phyloP scores from a whole-genome alignment of 2,888 invertebrate species.

The Netelia melanura region DNA sequence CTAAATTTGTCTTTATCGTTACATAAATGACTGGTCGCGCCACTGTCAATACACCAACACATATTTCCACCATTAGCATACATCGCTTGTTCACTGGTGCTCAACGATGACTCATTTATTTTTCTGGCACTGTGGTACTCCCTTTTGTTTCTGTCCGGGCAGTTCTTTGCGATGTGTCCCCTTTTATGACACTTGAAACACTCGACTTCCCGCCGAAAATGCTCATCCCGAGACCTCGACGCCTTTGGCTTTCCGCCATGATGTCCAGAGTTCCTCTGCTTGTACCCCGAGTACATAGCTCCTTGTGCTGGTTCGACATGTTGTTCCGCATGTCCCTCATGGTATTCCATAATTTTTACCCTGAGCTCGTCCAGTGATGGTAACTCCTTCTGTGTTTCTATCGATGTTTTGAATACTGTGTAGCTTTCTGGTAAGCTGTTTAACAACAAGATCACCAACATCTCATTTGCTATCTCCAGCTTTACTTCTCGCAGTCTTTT shows the following conservation, averaged over 20 bases:
- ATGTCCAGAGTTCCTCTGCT: neutral
- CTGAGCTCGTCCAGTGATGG: constrained; percentile 41
- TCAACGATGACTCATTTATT: no score
- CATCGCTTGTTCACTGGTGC: no score
- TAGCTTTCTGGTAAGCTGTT: constrained; percentile 38
- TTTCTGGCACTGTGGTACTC: no score
- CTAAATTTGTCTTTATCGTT: constrained; percentile 3
- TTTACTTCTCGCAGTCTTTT: constrained; percentile 63
- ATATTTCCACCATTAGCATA: neutral
- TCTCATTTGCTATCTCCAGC: constrained; percentile 47
- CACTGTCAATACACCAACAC: constrained; percentile 46
- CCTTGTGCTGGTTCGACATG: constrained; percentile 5
- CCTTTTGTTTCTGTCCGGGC: no score
- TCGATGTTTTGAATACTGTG: constrained; percentile 28
- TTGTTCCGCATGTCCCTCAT: constrained; percentile 33
- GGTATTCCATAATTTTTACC: constrained; percentile 42
- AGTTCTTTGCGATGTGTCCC: no score
- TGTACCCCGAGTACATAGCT: constrained; percentile 23
- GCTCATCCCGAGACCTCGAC: neutral
- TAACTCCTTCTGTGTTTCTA: constrained; percentile 40
- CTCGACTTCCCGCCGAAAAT: no score
- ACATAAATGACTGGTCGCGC: constrained; percentile 31
- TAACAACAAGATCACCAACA: constrained; percentile 37
- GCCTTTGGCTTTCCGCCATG: constrained; percentile 26
- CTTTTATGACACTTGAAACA: no score